Evolutionary conservation across 1,140 invertebrate genomes (phyloP).

Genomic region (Muscidifurax raptorellus): DNA sequence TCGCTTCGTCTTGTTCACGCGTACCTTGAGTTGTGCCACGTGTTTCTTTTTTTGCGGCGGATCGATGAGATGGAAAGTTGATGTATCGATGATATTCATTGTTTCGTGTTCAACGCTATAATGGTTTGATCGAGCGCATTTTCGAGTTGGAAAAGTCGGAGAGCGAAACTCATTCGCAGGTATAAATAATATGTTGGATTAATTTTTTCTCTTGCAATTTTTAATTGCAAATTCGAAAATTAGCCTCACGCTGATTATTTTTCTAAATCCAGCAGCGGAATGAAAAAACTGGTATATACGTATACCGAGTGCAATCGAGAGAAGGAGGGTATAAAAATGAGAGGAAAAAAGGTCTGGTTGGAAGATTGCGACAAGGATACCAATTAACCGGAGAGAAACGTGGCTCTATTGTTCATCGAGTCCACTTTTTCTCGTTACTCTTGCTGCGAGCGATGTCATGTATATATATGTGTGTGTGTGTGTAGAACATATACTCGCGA

Average conservation of each 20-base stretch:
- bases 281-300: not conserved
- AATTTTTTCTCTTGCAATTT: too few species aligned
- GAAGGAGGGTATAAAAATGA: not conserved
- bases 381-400: slow-evolving; percentile 56
- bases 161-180: too few species aligned
- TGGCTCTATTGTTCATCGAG: slow-evolving; percentile 53
- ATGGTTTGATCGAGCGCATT: too few species aligned
- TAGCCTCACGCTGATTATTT: not conserved
- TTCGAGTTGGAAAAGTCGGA: too few species aligned
- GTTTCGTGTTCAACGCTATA: too few species aligned
- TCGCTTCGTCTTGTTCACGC: too few species aligned
- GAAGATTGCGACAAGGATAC: slow-evolving; percentile 34
- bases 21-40: too few species aligned
- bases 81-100: not conserved
- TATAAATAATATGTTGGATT: too few species aligned
- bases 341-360: slow-evolving; percentile 4
- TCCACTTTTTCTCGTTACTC: slow-evolving; percentile 50
- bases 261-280: not conserved
- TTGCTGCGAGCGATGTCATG: not conserved
- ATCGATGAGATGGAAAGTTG: not conserved
- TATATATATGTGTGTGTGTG: not conserved
- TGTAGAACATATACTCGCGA: not conserved
- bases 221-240: too few species aligned
- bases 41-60: too few species aligned
- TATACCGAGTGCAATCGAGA: not conserved